phyloP scores from a whole-genome alignment of 2,113 vertebrate genomes.

The Lathamus discolor region DNA sequence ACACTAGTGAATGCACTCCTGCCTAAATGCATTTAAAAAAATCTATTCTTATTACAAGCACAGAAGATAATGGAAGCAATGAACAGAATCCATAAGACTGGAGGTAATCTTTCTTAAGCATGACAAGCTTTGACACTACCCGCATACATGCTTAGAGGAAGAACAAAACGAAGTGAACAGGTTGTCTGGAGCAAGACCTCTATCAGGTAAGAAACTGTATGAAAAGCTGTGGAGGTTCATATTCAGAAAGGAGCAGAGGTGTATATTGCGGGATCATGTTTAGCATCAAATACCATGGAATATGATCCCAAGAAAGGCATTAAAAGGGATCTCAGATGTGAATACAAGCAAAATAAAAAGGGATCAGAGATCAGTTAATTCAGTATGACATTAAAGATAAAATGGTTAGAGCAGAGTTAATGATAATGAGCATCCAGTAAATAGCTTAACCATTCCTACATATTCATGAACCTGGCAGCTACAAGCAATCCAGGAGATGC shows the following conservation, averaged over 20 bases:
- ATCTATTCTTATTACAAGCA: background rate
- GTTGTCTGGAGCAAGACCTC: background rate
- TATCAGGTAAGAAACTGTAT: background rate
- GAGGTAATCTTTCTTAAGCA: background rate
- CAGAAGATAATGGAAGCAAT: background rate
- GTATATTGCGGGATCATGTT: background rate
- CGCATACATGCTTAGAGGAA: background rate
- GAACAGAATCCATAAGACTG: background rate
- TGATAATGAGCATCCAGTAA: background rate
- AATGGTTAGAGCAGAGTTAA: background rate
- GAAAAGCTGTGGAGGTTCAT: background rate
- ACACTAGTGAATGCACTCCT: background rate
- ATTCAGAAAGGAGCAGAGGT: background rate
- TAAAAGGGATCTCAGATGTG: background rate
- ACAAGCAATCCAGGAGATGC: background rate
- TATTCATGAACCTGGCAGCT: background rate
- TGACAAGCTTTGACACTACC: background rate
- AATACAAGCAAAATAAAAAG: background rate
- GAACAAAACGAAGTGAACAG: background rate
- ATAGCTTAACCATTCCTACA: constrained; percentile 25
- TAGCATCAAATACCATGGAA: background rate
- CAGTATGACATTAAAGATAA: constrained; percentile 19
- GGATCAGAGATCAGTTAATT: constrained; percentile 10
- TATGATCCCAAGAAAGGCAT: background rate
- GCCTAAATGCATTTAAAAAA: background rate